These are phyloP conservation scores for Syngnathus scovelli DNA, from an alignment of 2,113 vertebrate genomes.

Conservation along the genomic window DNA sequence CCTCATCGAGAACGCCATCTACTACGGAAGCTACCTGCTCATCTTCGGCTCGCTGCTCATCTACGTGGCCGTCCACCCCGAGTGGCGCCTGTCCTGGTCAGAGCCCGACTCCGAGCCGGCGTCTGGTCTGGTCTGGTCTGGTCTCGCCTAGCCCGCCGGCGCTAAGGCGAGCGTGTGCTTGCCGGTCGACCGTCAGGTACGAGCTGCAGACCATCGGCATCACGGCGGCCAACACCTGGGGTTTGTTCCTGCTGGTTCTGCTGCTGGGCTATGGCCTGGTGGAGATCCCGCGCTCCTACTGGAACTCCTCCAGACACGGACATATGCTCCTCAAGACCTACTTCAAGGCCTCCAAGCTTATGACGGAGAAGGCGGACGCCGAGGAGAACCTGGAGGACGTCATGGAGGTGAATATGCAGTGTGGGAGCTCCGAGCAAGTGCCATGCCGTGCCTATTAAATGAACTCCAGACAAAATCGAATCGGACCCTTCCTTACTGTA, in stretches of 20 bases:
- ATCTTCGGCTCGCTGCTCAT: conserved; percentile 97
- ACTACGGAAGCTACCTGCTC: conserved; percentile 93
- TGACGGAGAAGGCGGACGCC: conserved; percentile 95
- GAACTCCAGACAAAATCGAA: too few relatives aligned
- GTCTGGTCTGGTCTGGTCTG: too few relatives aligned
- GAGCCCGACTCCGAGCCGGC: neutral
- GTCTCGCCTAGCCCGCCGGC: too few relatives aligned
- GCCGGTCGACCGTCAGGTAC: conserved; percentile 70
- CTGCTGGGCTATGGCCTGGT: conserved; percentile 92
- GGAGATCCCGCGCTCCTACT: conserved; percentile 92
- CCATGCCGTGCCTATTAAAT: too few relatives aligned
- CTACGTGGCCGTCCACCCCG: conserved; percentile 90
- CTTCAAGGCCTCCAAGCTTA: conserved; percentile 93
- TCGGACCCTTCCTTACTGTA: too few relatives aligned
- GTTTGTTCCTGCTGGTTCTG: conserved; percentile 91
- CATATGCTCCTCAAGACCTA: conserved; percentile 93
- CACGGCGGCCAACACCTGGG: conserved; percentile 97
- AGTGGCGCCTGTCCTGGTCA: conserved; percentile 88
- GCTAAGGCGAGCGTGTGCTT: neutral
- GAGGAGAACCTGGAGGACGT: conserved; percentile 95
- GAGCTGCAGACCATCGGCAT: conserved; percentile 94
- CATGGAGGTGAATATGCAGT: conserved; percentile 78
- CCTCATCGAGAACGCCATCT: conserved; percentile 95
- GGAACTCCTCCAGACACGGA: conserved; percentile 87
- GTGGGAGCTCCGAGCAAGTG: too few relatives aligned